Base-by-base conservation (phyloP, 2,888 invertebrate species). In the Rhabditophanes sp. region DNA sequence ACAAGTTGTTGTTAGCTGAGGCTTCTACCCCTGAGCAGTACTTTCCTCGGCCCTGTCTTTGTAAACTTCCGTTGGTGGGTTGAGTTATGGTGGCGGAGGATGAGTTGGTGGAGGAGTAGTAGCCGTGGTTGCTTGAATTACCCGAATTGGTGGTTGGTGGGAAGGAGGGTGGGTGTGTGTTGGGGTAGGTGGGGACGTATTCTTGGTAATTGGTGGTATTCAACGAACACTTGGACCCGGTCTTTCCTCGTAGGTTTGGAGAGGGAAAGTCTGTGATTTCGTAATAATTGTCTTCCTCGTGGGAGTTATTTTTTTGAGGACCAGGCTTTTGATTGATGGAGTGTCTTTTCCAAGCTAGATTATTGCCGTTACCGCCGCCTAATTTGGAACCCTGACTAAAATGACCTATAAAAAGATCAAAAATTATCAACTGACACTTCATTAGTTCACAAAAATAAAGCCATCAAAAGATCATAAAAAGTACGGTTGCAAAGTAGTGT, bases 111-210 rank as follows among this genome's bases (percentile, higher is more conserved):
- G 51, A 50, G 27, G 51, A 53, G 35, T 55, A 55, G 22, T 53
- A 53, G n/a, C 55, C 55, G 30, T 48, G 44, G 12, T 51, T 46
- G 11, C 51, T 51, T 4, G 55, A 55, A 30, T 44, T 48, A 6
- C 51, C 50, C 11, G 55, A 55, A 5, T 30, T 25, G 26, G 37
- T 24, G 19, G 18, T 19, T 22, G 22, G 32, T 24, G 18, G 34
- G 12, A n/a, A n/a, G n/a, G n/a, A n/a, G n/a, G n/a, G n/a, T n/a
- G n/a, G n/a, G n/a, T n/a, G n/a, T n/a, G n/a, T n/a, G n/a, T n/a
- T n/a, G n/a, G n/a, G n/a, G n/a, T n/a, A n/a, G n/a, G n/a, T n/a
- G n/a, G n/a, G n/a, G n/a, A n/a, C n/a, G n/a, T n/a, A n/a, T n/a
- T n/a, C n/a, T n/a, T n/a, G n/a, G n/a, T n/a, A n/a, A n/a, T n/a